Conservation (phyloP, 2,888 invertebrate genomes). For the Cyclophora punctaria region DNA sequence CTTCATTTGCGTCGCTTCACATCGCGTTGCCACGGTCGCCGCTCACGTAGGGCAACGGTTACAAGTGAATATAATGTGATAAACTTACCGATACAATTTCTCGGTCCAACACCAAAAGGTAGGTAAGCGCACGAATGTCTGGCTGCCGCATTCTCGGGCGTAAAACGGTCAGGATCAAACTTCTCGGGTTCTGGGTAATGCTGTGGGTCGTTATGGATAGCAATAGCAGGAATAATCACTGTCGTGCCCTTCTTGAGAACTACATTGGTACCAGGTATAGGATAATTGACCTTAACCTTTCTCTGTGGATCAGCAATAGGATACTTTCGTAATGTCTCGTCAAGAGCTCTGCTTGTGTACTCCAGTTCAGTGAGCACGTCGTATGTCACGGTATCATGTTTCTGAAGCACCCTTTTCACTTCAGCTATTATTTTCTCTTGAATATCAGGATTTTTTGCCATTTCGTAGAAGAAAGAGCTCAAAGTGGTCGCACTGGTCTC, state of each 20-base stretch:
- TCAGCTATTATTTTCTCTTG: conserved; percentile 42
- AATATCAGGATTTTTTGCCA: conserved; percentile 45
- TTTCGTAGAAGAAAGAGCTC: conserved; percentile 39
- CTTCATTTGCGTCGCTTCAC: no score
- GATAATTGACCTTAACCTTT: conserved; percentile 37
- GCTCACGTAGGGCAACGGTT: no score
- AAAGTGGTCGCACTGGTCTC: conserved; percentile 58
- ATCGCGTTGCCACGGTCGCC: no score
- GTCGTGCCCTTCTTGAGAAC: conserved; percentile 38
- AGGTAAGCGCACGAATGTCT: conserved; percentile 46
- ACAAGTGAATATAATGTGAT: no score
- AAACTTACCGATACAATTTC: conserved; percentile 55
- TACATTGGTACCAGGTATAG: conserved; percentile 42
- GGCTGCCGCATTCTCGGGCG: conserved; percentile 30
- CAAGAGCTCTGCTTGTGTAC: conserved; percentile 49
- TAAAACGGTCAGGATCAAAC: conserved; percentile 64
- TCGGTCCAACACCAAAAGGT: conserved; percentile 56
- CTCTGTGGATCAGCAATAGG: conserved; percentile 53
- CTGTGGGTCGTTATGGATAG: conserved; percentile 52
- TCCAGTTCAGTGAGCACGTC: conserved; percentile 46
- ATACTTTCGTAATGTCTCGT: conserved; percentile 54
- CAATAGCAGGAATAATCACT: conserved; percentile 39
- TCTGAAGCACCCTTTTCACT: conserved; percentile 35
- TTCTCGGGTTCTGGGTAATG: conserved; percentile 52
- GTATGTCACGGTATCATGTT: conserved; percentile 42